Evolutionary conservation across 2,888 invertebrate species (phyloP).

Genomic region (Catocala sponsa): DNA sequence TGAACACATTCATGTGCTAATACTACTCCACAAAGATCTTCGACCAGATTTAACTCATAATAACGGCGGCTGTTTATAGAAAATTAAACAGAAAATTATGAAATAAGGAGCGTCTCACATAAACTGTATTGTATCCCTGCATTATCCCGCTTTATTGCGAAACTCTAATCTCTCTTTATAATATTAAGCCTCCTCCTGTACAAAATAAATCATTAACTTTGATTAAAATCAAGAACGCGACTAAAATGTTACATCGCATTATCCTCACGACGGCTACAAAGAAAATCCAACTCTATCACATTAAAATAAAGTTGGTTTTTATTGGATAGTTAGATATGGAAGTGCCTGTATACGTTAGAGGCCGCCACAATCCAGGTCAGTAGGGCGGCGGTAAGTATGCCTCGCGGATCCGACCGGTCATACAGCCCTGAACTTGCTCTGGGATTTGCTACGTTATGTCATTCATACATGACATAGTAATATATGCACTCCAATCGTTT

Average conservation of each 20-base stretch:
- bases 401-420: slow-evolving; percentile 65
- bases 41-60: too few relatives aligned
- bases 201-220: slow-evolving; percentile 41
- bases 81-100: slow-evolving; percentile 3
- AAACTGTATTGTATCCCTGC: slow-evolving; percentile 12
- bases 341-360: slow-evolving; percentile 48
- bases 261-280: slow-evolving; percentile 20
- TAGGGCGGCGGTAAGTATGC: slow-evolving; percentile 61
- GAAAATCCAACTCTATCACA: slow-evolving; percentile 22
- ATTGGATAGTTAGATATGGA: slow-evolving; percentile 34
- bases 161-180: slow-evolving; percentile 15
- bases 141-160: slow-evolving; percentile 23
- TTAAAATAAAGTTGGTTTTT: slow-evolving; percentile 31
- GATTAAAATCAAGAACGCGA: slow-evolving; percentile 41
- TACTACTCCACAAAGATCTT: too few relatives aligned
- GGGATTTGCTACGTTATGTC: slow-evolving; percentile 64
- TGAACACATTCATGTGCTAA: too few relatives aligned
- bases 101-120: slow-evolving; percentile 6
- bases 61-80: too few relatives aligned
- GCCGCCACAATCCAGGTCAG: slow-evolving; percentile 61
- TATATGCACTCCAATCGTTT: slow-evolving; percentile 16
- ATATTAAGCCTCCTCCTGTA: slow-evolving; percentile 12
- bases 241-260: slow-evolving; percentile 39
- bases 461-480: slow-evolving; percentile 48
- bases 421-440: slow-evolving; percentile 80